A percentile compares a stretch with the other conserved stretches of the same genome.
These are phyloP conservation scores for Dynastes maya DNA, from an alignment of 2,888 invertebrate genomes.

Conservation along the genomic window DNA sequence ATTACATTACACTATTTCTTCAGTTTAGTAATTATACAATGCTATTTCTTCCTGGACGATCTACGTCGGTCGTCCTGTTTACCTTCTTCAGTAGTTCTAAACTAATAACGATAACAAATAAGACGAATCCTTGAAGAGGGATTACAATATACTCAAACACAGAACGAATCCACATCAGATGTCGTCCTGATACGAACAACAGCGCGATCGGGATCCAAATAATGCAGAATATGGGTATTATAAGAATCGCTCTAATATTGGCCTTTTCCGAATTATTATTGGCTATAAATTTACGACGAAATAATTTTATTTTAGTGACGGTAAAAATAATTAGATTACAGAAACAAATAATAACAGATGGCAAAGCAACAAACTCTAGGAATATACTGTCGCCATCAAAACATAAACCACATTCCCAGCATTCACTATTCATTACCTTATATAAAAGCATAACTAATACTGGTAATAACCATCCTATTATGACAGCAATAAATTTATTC, in stretches of 20 bases:
- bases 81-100: background rate
- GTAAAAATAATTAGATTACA: background rate
- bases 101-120: background rate
- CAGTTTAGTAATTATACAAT: no score
- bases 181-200: background rate
- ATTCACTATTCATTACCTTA: background rate
- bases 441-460: background rate
- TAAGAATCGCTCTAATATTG: background rate
- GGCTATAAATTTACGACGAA: background rate
- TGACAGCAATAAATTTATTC: background rate
- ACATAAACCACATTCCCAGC: conserved; percentile 12
- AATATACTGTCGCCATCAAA: background rate
- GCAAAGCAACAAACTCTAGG: background rate
- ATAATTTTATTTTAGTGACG: background rate
- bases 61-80: background rate
- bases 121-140: conserved; percentile 1
- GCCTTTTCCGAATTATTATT: background rate
- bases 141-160: background rate
- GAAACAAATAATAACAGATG: background rate
- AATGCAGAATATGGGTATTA: background rate
- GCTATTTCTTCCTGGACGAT: no score
- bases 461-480: background rate
- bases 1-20: no score
- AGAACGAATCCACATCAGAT: no score
- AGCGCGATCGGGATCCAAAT: background rate